phyloP scores from a whole-genome alignment of 2,113 vertebrate species.

The Anarrhichthys ocellatus region DNA sequence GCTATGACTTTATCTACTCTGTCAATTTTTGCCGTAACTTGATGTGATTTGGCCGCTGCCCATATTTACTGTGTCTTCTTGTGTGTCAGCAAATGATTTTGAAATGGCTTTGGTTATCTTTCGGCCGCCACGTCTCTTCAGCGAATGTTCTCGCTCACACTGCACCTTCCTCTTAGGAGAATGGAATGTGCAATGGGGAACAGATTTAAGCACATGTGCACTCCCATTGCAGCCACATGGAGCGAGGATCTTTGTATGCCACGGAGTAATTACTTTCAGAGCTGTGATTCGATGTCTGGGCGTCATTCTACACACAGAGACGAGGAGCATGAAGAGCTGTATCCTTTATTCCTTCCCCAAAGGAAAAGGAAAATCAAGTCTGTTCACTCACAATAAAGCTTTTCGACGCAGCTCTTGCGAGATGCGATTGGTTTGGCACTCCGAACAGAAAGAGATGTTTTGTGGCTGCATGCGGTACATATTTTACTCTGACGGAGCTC shows the following conservation, averaged over 20 bases:
- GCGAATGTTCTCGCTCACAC: slow-evolving; percentile 24
- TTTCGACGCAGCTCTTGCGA: slow-evolving; percentile 43
- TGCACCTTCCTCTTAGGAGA: slow-evolving; percentile 49
- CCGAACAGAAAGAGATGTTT: slow-evolving; percentile 28
- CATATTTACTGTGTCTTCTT: not conserved
- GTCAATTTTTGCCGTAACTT: not conserved
- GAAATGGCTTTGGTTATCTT: slow-evolving; percentile 33
- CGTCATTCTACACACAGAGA: slow-evolving; percentile 27
- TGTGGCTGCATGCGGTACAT: slow-evolving; percentile 6
- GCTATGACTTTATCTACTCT: not conserved
- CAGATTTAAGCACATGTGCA: slow-evolving; percentile 43
- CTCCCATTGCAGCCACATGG: slow-evolving; percentile 53
- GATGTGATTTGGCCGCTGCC: not conserved
- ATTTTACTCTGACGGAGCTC: slow-evolving; percentile 26
- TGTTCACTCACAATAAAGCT: slow-evolving; percentile 37
- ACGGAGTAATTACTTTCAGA: slow-evolving; percentile 61
- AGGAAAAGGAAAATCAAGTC: slow-evolving; percentile 13
- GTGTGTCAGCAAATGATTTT: slow-evolving; percentile 5
- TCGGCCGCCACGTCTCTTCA: not conserved
- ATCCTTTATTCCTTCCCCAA: slow-evolving; percentile 43
- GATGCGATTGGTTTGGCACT: slow-evolving; percentile 32
- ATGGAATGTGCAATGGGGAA: slow-evolving; percentile 58
- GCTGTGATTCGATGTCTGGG: slow-evolving; percentile 45
- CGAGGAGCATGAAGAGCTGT: slow-evolving; percentile 25
- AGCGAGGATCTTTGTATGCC: slow-evolving; percentile 43